Evolutionary conservation across 2,888 invertebrate species (phyloP), one percentile per base, ranked within the genome.

Genomic region (Muschampia plurimacula): DNA sequence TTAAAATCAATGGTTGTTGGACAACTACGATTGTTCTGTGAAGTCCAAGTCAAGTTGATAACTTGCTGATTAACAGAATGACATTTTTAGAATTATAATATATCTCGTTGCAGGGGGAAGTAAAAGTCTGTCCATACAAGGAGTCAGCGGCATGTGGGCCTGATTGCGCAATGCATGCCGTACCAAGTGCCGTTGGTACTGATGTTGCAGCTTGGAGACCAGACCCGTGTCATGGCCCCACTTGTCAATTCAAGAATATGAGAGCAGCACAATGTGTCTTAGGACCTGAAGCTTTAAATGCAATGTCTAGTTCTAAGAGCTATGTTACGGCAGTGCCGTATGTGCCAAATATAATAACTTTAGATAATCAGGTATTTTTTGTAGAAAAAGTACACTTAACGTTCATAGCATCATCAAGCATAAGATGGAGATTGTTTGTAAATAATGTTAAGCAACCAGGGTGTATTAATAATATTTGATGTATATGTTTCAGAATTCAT

Each of bases 231-330:
- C 78, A 81, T 28, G 85, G 80, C 36, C 74, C 82, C 0, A 77
- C 82, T 0, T 89, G 90, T 63, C 76, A 80, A 3, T 87, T 86
- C 73, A 90, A 87, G 73, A 88, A 88, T 55, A 88, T 91, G 89
- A 84, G 90, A 72, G 89, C 91, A 0, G 91, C 91, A 0, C 92
- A 91, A 74, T 93, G 92, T 74, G 79, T 86, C 0, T 79, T 91
- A 2, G 89, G 89, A 1, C 83, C 86, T 0, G 91, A 89, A 12
- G 73, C 82, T 0, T 64, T 88, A 2, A 77, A 75, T 10, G 55
- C 82, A 2, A 41, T 76, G 0, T 67, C 65, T 55, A 73, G 57
- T 32, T 10, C 65, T 60, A 62, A 69, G 32, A 65, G 67, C 46
- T 65, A 44, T 13, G 74, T 69, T 32, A 55, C 73, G 7, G 63